phyloP scores from a whole-genome alignment of 2,797 vertebrate species.

The Simalia tracyae region DNA sequence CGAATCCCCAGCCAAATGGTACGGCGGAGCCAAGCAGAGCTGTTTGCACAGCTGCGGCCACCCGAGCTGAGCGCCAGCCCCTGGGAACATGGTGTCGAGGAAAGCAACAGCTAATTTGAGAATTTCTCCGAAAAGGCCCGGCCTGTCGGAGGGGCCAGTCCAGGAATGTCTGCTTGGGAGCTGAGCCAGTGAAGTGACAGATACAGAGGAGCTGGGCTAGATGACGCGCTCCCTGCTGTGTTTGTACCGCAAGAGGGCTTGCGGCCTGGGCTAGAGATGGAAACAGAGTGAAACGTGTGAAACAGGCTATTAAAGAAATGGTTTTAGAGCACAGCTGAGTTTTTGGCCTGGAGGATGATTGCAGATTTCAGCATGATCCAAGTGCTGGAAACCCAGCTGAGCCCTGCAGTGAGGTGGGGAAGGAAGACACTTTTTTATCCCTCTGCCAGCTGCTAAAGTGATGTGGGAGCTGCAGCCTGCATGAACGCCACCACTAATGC shows the following conservation, averaged over 20 bases:
- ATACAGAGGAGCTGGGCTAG: neutral
- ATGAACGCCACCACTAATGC: neutral
- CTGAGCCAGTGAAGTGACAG: neutral
- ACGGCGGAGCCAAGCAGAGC: fast-evolving
- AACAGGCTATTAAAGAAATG: neutral
- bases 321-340: neutral
- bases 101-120: neutral
- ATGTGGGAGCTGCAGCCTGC: neutral
- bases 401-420: neutral
- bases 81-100: neutral
- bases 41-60: constrained; percentile 52
- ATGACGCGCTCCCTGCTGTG: fast-evolving
- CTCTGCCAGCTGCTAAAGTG: neutral
- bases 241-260: neutral
- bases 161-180: constrained; percentile 28
- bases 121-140: fast-evolving
- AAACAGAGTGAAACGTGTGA: fast-evolving
- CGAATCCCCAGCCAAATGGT: neutral
- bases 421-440: neutral
- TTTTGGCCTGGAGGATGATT: neutral
- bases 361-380: neutral
- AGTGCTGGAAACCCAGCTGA: neutral
- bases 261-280: neutral
- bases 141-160: constrained; percentile 4
- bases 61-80: neutral